phyloP scores from a whole-genome alignment of 2,888 invertebrate species.

The Diploptera punctata region DNA sequence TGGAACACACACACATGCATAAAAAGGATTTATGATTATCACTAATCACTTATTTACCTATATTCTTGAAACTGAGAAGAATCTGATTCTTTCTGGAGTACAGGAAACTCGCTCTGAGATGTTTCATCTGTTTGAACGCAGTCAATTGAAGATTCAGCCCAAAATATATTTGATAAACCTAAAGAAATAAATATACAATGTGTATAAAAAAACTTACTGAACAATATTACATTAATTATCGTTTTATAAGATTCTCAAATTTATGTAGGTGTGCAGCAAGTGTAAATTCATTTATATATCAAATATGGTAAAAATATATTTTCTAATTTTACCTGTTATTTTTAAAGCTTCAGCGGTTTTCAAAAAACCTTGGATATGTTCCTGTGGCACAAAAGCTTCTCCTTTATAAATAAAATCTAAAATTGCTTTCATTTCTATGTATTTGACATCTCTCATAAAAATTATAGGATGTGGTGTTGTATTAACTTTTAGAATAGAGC shows the following conservation, averaged over 20 bases:
- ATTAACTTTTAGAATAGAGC: constrained; percentile 10
- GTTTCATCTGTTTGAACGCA: constrained; percentile 15
- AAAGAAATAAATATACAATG: background rate
- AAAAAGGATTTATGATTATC: no score
- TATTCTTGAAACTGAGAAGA: no score
- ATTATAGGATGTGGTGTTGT: constrained; percentile 33
- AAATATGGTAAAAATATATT: no score
- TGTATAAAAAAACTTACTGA: no score
- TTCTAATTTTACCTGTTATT: constrained; percentile 37
- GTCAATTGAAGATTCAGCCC: constrained; percentile 1
- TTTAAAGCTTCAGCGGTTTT: constrained; percentile 36
- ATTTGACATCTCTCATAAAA: constrained; percentile 36
- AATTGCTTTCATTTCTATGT: constrained; percentile 32
- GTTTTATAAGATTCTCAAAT: no score
- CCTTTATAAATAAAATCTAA: constrained; percentile 38
- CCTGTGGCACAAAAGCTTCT: constrained; percentile 32
- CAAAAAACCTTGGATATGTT: constrained; percentile 28
- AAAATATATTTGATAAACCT: constrained; percentile 16
- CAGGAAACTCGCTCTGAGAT: constrained; percentile 21
- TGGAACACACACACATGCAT: no score
- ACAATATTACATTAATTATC: no score
- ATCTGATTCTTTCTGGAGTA: no score
- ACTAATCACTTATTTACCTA: no score
- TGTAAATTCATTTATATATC: no score
- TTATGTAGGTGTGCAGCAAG: no score